Conservation (phyloP, 2,888 invertebrate species). For the Pristionchus arcanus region DNA sequence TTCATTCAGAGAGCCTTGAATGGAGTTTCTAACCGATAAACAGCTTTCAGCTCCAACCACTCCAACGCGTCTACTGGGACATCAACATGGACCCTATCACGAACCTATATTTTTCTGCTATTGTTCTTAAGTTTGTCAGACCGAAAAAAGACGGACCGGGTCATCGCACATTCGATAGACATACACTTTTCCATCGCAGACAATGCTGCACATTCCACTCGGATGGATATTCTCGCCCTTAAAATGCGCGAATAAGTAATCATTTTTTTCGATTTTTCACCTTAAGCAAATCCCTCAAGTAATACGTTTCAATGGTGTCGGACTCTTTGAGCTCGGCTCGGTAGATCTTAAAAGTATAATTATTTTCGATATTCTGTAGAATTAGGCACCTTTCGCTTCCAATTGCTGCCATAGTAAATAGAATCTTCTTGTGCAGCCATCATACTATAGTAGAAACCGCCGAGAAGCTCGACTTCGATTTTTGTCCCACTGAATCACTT, state of each 20-base stretch:
- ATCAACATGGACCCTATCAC: no score
- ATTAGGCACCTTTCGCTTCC: not conserved
- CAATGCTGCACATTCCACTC: not conserved
- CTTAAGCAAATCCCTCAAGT: no score
- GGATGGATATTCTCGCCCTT: not conserved
- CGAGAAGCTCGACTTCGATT: not conserved
- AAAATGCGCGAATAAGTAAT: no score
- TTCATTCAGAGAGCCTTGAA: no score
- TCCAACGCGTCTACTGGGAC: no score
- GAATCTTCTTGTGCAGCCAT: not conserved
- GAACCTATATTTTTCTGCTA: no score
- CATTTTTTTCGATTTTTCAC: no score
- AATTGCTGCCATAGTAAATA: slow-evolving; percentile 19
- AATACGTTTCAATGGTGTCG: no score
- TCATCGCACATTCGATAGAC: slow-evolving; percentile 5
- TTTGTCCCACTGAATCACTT: not conserved
- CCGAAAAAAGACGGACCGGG: not conserved
- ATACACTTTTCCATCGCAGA: not conserved
- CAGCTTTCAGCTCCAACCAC: no score
- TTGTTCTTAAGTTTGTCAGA: not conserved
- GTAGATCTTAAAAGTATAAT: no score
- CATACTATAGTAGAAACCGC: not conserved
- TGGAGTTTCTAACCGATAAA: no score
- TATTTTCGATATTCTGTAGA: not conserved
- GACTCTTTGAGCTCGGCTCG: no score